Percentiles rank a stretch among this genome's conserved stretches.
These are phyloP conservation scores for Otocyon megalotis DNA, from an alignment of 2,113 vertebrate species.

Conservation along the genomic window DNA sequence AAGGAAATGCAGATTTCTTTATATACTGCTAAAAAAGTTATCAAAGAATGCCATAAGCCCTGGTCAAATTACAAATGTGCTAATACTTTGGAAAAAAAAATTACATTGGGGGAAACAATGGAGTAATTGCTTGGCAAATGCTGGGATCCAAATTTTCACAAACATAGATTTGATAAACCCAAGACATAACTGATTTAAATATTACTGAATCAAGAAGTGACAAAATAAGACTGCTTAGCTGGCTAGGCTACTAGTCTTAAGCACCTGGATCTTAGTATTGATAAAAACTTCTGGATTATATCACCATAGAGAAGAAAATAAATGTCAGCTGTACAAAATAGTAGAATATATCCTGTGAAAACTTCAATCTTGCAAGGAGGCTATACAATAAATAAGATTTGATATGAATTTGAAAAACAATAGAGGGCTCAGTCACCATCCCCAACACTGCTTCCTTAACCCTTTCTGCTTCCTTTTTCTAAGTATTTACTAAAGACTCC, in stretches of 20 bases:
- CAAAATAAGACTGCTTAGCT: background rate
- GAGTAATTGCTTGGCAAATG: background rate
- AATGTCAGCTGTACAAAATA: background rate
- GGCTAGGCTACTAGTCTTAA: background rate
- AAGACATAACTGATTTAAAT: slow-evolving; percentile 4
- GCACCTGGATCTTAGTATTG: background rate
- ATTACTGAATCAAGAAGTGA: background rate
- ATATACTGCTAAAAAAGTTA: background rate
- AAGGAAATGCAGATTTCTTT: slow-evolving; percentile 32
- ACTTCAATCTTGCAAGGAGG: background rate
- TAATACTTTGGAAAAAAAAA: background rate
- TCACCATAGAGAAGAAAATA: background rate
- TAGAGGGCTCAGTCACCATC: background rate
- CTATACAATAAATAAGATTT: background rate
- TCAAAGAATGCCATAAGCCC: background rate
- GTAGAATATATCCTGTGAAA: background rate
- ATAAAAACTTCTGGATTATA: background rate
- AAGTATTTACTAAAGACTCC: background rate
- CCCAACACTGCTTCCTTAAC: too few species aligned
- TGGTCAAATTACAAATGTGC: background rate
- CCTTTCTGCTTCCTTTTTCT: background rate
- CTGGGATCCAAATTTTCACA: background rate
- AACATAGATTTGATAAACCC: background rate
- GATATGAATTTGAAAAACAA: background rate
- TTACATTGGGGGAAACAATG: background rate